Conservation (phyloP, 2,797 vertebrate genomes). For the Tokudaia tokunoshimensis region DNA sequence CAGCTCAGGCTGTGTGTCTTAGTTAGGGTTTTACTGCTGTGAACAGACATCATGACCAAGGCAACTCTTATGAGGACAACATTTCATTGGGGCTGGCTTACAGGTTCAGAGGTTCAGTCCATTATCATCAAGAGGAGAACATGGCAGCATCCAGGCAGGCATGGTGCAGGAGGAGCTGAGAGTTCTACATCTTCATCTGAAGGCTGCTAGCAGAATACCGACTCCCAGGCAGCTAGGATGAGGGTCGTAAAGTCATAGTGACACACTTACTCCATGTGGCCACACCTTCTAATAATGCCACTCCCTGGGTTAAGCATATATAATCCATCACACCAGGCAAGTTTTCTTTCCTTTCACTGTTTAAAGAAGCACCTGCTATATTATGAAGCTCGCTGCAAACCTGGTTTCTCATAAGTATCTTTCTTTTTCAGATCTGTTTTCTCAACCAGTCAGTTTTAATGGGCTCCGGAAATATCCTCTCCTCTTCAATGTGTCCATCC, state of each 20-base stretch:
- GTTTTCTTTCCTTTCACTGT: background rate
- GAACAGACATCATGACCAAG: background rate
- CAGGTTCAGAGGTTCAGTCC: background rate
- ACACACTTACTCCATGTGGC: background rate
- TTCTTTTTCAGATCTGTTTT: conserved; percentile 90
- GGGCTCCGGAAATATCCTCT: conserved; percentile 94
- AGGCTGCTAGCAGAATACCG: background rate
- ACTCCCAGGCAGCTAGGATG: background rate
- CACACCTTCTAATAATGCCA: background rate
- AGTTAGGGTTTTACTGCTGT: background rate
- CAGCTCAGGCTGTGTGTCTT: background rate
- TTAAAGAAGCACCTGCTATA: conserved; percentile 36
- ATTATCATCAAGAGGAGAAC: background rate
- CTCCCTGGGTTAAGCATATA: background rate
- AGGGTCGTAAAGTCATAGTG: background rate
- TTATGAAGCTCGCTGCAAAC: background rate
- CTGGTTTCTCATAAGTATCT: conserved; percentile 62
- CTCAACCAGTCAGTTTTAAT: conserved; percentile 87
- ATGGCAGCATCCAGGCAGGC: background rate
- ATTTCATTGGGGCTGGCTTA: background rate
- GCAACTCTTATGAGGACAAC: background rate
- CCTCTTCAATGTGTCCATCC: conserved; percentile 97
- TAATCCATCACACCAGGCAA: background rate
- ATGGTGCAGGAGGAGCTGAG: background rate
- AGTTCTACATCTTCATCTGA: background rate